phyloP scores from a whole-genome alignment of 2,113 vertebrate genomes.

The Coturnix japonica region DNA sequence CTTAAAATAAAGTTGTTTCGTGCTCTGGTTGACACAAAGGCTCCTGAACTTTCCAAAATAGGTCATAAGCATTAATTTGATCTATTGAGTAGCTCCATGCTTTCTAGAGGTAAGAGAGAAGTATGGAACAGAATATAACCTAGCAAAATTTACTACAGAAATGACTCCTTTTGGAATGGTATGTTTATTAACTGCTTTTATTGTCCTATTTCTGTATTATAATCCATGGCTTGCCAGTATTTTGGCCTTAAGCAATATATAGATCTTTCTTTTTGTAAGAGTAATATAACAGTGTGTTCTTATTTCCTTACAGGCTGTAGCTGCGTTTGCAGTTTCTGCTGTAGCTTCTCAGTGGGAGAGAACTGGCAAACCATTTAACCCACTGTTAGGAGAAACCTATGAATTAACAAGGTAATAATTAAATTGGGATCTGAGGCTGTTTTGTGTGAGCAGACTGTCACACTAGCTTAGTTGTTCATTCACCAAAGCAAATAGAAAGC shows the following conservation, averaged over 20 bases:
- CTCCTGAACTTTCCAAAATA: neutral
- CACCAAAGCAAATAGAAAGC: neutral
- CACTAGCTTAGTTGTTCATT: neutral
- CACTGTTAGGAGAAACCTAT: conserved; percentile 93
- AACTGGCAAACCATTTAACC: conserved; percentile 98
- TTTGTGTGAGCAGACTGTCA: neutral
- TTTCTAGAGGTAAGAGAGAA: neutral
- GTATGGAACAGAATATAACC: neutral
- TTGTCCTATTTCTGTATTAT: neutral
- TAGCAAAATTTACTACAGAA: neutral
- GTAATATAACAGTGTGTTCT: neutral
- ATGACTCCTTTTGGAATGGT: neutral
- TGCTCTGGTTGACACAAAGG: neutral
- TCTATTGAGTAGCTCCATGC: neutral
- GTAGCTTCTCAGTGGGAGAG: conserved; percentile 98
- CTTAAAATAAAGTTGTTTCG: neutral
- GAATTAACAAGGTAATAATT: conserved; percentile 88
- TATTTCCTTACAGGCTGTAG: conserved; percentile 82
- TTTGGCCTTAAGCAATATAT: neutral
- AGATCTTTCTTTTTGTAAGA: neutral
- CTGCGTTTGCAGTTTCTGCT: conserved; percentile 94
- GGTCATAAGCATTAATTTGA: neutral
- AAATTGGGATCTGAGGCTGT: neutral
- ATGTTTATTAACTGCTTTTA: neutral
- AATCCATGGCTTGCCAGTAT: neutral